Conservation (phyloP, 1,140 invertebrate genomes). For the Pseudomyrmex gracilis region DNA sequence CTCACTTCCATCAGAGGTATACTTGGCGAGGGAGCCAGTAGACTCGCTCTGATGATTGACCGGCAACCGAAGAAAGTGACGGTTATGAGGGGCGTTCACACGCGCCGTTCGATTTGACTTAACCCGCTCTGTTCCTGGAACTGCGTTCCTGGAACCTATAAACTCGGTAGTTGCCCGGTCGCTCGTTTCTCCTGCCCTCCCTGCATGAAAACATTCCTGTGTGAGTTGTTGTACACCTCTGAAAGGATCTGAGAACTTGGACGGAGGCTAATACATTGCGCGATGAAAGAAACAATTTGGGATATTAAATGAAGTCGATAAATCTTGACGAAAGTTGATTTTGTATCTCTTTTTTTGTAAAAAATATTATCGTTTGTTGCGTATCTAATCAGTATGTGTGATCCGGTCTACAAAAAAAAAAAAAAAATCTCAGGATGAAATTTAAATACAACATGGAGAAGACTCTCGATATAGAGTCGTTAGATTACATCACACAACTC, state of each 20-base stretch:
- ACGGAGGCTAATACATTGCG: neutral
- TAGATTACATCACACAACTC: slow-evolving; percentile 46
- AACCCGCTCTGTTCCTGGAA: slow-evolving; percentile 34
- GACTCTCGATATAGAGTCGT: slow-evolving; percentile 43
- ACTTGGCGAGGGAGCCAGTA: slow-evolving; percentile 54
- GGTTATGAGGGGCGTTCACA: slow-evolving; percentile 67
- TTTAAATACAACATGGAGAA: neutral
- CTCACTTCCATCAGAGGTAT: slow-evolving; percentile 47
- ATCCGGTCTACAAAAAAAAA: neutral
- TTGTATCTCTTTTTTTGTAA: neutral
- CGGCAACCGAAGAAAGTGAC: slow-evolving; percentile 66
- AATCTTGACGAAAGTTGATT: neutral
- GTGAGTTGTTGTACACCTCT: slow-evolving; percentile 10
- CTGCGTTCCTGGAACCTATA: slow-evolving; percentile 67
- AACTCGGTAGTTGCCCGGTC: slow-evolving; percentile 46
- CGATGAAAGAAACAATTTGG: neutral
- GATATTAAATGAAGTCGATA: neutral
- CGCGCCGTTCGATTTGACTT: slow-evolving; percentile 67
- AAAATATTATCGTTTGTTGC: slow-evolving; percentile 1
- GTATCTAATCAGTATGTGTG: neutral
- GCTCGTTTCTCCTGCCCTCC: slow-evolving; percentile 1
- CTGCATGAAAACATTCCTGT: neutral
- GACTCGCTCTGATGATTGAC: slow-evolving; percentile 63
- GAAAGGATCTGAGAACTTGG: neutral
- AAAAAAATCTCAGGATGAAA: too few species aligned